Base-by-base conservation (phyloP, 1,140 invertebrate genomes). In the Nasonia giraulti region DNA sequence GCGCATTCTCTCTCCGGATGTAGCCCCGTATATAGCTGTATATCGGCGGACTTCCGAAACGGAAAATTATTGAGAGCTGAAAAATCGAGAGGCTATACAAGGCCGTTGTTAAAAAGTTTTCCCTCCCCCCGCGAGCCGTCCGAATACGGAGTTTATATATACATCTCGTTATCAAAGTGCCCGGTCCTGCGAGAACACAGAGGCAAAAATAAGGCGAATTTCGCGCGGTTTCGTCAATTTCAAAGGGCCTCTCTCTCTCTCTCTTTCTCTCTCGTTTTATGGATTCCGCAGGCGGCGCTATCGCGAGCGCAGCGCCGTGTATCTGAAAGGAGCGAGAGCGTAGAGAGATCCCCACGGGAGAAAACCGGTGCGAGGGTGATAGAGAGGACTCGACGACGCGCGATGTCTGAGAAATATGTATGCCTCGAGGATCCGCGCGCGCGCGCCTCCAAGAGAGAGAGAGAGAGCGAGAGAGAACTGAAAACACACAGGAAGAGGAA, bases 31-130 rank as follows among this genome's bases (percentile, higher is more conserved):
- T 50, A 55, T 55, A 77, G 6, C 44, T 23, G 44, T 80, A 66
- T 68, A 75, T 66, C 77, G 47, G 5, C 66, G 11, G 37, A 23
- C 47, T 71, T 82, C 80, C 75, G 80, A 73, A 85, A 82, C 80
- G 84, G 80, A 85, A 85, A 85, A 85, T 85, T 85, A 82, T 85
- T 47, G 84, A 68, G 77, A 68, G 68, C 1, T 71, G 75, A 79
- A 80, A 76, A 79, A 73, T 47, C 23, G 7, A 10, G 62, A 27
- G 62, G 12, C 5, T 62, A 6, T 14, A 76, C 50, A 76, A 44
- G 33, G 62, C 27, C 47, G 68, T 66, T 84, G 47, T 84, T 80
- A 80, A 80, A 84, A 75, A 80, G 69, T 74, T 75, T 75, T 33
- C 5, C 20, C 76, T 50, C 20, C 40, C 47, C 20, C 40, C 14